A percentile compares a stretch with the other conserved stretches of the same genome.
Evolutionary conservation across 1,140 invertebrate genomes (phyloP).

Genomic region (Aphelenchoides avenae): DNA sequence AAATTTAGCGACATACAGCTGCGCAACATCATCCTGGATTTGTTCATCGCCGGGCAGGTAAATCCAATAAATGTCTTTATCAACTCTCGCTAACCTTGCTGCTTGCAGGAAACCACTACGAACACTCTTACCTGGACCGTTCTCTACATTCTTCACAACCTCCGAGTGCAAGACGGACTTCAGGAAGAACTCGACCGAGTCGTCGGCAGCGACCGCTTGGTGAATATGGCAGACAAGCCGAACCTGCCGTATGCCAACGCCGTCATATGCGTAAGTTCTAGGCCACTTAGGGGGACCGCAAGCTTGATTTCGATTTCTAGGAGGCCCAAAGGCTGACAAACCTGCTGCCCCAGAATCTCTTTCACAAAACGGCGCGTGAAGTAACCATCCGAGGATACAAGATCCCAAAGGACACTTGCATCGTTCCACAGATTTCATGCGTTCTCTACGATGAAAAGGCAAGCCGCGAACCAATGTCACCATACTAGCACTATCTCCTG

Average conservation of each 20-base stretch:
- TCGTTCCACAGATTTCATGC: slow-evolving; percentile 28
- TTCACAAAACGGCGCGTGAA: slow-evolving; percentile 15
- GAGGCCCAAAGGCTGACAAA: slow-evolving; percentile 20
- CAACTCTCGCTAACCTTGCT: too few species aligned
- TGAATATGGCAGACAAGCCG: too few species aligned
- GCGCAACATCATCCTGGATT: background rate
- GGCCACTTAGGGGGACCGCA: too few species aligned
- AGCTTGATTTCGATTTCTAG: too few species aligned
- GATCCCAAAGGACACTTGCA: slow-evolving; percentile 23
- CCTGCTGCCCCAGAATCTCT: slow-evolving; percentile 23
- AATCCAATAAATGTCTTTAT: too few species aligned
- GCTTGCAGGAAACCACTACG: too few species aligned
- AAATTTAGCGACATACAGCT: background rate
- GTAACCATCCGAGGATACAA: slow-evolving; percentile 14
- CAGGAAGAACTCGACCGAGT: background rate
- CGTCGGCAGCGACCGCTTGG: too few species aligned
- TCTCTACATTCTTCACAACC: too few species aligned
- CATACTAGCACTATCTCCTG: too few species aligned
- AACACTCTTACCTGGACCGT: background rate
- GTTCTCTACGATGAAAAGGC: slow-evolving; percentile 33
- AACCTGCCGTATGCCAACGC: too few species aligned
- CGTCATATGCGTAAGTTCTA: too few species aligned
- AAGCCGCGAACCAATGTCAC: too few species aligned
- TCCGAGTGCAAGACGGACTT: background rate
- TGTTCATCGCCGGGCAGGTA: slow-evolving; percentile 5